phyloP scores from a whole-genome alignment of 2,797 vertebrate species.

The Sardinella longiceps region DNA sequence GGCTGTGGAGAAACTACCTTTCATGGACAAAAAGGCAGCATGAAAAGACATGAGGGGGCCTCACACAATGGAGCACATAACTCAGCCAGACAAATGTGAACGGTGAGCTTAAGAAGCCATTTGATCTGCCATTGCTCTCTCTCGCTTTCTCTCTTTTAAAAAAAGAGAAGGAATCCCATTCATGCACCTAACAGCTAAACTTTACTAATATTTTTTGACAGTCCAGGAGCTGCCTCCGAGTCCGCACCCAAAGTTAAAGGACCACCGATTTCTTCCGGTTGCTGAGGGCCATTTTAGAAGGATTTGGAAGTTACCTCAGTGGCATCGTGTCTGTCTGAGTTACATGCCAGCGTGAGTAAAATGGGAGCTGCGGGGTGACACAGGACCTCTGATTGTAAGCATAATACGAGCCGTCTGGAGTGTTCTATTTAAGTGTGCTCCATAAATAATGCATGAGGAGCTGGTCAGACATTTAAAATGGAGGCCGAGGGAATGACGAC shows the following conservation, averaged over 20 bases:
- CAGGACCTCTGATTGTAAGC: slow-evolving; percentile 36
- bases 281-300: background rate
- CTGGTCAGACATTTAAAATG: slow-evolving; percentile 36
- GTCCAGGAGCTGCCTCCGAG: background rate
- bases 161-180: background rate
- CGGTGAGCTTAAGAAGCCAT: background rate
- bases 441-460: slow-evolving; percentile 48
- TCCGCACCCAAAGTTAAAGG: background rate
- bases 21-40: background rate
- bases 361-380: slow-evolving; percentile 34
- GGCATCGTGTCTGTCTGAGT: background rate
- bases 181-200: background rate
- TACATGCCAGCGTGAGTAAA: slow-evolving; percentile 21
- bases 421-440: slow-evolving; percentile 48
- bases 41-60: background rate
- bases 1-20: background rate
- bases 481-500: slow-evolving; percentile 28
- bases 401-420: slow-evolving; percentile 36
- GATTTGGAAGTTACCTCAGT: background rate
- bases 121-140: background rate
- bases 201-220: background rate
- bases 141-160: background rate
- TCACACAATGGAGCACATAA: slow-evolving; percentile 9
- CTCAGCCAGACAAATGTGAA: background rate
- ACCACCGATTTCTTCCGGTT: background rate